phyloP scores from a whole-genome alignment of 2,113 vertebrate species.

The Brachyhypopomus gauderio region DNA sequence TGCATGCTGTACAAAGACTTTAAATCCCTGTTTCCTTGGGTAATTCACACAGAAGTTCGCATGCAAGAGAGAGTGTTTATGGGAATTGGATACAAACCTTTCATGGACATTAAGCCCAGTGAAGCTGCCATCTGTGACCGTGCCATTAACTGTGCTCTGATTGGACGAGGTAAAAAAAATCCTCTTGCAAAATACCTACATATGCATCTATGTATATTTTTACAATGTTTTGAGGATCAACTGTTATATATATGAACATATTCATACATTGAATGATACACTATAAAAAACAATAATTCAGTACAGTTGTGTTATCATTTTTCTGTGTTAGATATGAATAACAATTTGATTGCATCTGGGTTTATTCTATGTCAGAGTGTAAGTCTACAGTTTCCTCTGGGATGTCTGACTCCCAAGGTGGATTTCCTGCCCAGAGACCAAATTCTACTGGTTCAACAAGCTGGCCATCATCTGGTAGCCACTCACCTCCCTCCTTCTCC shows the following conservation, averaged over 20 bases:
- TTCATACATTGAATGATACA: no score
- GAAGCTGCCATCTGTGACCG: conserved; percentile 77
- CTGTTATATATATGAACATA: no score
- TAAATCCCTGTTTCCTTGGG: not conserved
- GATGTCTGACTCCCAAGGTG: conserved; percentile 38
- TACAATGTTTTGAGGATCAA: no score
- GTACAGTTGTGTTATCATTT: not conserved
- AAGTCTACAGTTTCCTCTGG: conserved; percentile 49
- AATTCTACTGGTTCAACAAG: conserved; percentile 72
- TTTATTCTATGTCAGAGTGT: conserved; percentile 61
- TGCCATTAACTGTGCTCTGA: conserved; percentile 69
- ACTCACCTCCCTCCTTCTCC: conserved; percentile 72
- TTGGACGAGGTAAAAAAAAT: conserved; percentile 69
- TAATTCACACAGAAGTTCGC: conserved; percentile 70
- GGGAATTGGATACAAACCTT: conserved; percentile 81
- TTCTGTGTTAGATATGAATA: not conserved
- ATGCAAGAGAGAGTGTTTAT: conserved; percentile 81
- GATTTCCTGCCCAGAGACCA: conserved; percentile 57
- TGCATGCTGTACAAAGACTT: no score
- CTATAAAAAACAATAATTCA: no score
- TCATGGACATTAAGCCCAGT: conserved; percentile 80
- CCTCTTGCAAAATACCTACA: not conserved
- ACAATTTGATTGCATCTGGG: not conserved
- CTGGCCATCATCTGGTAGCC: conserved; percentile 72
- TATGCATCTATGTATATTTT: no score